These are phyloP conservation scores for Elegia similella DNA, from an alignment of 2,888 invertebrate species.

Conservation along the genomic window DNA sequence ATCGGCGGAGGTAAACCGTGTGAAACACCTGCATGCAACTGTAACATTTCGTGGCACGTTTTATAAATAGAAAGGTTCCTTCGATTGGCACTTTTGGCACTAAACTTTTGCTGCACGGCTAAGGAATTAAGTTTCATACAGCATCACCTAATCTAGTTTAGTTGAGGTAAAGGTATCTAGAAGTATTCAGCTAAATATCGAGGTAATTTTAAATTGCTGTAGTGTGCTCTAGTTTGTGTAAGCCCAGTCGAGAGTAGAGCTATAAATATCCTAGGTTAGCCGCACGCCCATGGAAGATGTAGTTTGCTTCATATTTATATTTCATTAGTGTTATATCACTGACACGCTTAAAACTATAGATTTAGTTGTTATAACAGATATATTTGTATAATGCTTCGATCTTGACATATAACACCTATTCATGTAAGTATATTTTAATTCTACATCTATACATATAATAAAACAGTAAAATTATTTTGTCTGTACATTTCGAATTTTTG, in stretches of 20 bases:
- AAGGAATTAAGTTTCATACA: conserved; percentile 46
- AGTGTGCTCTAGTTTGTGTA: conserved; percentile 40
- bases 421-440: too few relatives aligned
- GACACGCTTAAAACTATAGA: not conserved
- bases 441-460: too few relatives aligned
- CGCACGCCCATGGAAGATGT: conserved; percentile 30
- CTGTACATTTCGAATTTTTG: too few relatives aligned
- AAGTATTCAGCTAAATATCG: conserved; percentile 3
- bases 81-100: conserved; percentile 4
- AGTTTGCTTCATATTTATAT: conserved; percentile 28
- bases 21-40: conserved; percentile 64
- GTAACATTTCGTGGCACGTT: conserved; percentile 40
- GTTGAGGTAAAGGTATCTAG: conserved; percentile 29
- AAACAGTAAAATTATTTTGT: too few relatives aligned
- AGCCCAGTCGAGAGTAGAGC: conserved; percentile 60
- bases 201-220: not conserved
- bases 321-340: conserved; percentile 9
- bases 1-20: conserved; percentile 74
- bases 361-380: not conserved
- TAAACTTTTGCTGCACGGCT: conserved; percentile 12
- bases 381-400: not conserved
- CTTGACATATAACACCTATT: too few relatives aligned
- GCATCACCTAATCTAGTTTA: conserved; percentile 28
- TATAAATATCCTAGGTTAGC: conserved; percentile 70
- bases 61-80: not conserved